Evolutionary conservation across 2,797 vertebrate species (phyloP).

Genomic region (Sciaenops ocellatus): DNA sequence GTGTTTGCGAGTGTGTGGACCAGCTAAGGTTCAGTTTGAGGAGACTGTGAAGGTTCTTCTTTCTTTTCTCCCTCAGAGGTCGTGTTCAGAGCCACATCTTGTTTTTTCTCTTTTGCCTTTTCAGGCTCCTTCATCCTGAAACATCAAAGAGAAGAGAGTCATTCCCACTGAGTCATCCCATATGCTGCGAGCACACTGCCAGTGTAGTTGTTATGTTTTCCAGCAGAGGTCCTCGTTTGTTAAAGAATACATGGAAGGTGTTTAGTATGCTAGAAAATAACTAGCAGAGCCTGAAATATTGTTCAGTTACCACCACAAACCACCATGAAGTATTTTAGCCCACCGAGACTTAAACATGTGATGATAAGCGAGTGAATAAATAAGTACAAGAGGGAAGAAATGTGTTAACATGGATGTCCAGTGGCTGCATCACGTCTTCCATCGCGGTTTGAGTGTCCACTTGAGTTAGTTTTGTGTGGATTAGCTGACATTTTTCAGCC

Average conservation of each 20-base stretch:
- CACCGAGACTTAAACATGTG: background rate
- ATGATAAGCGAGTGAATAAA: background rate
- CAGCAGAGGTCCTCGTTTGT: constrained; percentile 68
- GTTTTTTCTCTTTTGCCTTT: constrained; percentile 76
- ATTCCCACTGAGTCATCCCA: constrained; percentile 3
- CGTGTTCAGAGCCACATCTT: constrained; percentile 77
- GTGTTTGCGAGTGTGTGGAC: background rate
- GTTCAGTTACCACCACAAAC: background rate
- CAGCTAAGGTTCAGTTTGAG: constrained; percentile 69
- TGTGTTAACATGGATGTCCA: background rate
- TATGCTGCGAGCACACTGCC: background rate
- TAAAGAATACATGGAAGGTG: constrained; percentile 9
- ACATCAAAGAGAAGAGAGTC: constrained; percentile 32
- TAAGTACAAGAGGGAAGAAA: constrained; percentile 10
- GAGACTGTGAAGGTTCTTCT: constrained; percentile 64
- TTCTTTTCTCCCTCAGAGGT: constrained; percentile 69
- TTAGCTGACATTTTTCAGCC: background rate
- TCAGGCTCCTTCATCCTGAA: constrained; percentile 78
- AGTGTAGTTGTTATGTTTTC: constrained; percentile 46
- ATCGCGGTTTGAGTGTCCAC: background rate
- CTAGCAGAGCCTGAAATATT: background rate
- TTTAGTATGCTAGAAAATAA: background rate
- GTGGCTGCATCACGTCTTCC: background rate
- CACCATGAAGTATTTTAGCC: background rate
- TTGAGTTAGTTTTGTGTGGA: background rate